Evolutionary conservation across 2,888 invertebrate genomes (phyloP).

Genomic region (Psylliodes chrysocephalus): DNA sequence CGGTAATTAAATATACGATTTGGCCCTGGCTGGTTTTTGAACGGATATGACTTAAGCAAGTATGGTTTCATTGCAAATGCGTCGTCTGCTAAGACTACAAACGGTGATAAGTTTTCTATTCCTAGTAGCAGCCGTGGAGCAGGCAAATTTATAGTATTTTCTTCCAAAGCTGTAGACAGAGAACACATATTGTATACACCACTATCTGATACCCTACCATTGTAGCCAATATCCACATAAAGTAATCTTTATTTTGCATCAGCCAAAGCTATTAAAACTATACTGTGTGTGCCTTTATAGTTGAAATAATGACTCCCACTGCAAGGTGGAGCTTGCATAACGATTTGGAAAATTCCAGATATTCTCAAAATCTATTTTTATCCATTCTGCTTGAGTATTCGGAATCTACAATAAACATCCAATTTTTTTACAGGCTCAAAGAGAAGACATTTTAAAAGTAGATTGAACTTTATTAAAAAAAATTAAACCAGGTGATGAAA

Average conservation of each 20-base stretch:
- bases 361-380: no score
- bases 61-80: slow-evolving; percentile 4
- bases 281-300: no score
- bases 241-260: neutral
- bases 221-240: neutral
- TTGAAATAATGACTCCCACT: slow-evolving; percentile 3
- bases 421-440: no score
- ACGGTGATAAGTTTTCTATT: neutral
- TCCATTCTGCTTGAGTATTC: no score
- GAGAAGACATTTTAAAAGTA: no score
- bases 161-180: neutral
- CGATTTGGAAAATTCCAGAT: slow-evolving; percentile 1
- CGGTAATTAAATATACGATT: slow-evolving; percentile 12
- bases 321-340: neutral
- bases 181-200: slow-evolving; percentile 1
- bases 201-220: slow-evolving; percentile 2
- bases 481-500: no score
- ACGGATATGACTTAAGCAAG: slow-evolving; percentile 9
- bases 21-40: neutral
- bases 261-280: slow-evolving; percentile 2
- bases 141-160: neutral
- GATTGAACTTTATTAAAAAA: no score
- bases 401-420: no score
- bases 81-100: slow-evolving; percentile 10
- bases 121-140: neutral